phyloP scores from a whole-genome alignment of 2,888 invertebrate genomes.

The Standfussiana lucernea region DNA sequence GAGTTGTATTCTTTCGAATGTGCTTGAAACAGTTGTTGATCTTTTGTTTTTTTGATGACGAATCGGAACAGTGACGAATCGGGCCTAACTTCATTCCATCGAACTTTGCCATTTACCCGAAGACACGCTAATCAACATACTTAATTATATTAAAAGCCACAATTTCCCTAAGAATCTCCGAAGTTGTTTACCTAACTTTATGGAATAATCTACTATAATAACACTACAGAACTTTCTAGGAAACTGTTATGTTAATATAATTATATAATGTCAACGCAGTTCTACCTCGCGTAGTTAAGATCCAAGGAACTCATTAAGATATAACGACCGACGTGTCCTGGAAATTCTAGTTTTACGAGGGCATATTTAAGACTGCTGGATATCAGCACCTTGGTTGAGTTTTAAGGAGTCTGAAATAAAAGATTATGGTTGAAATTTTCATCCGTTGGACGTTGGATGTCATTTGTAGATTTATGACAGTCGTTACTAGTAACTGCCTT shows the following conservation, averaged over 20 bases:
- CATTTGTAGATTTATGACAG: not conserved
- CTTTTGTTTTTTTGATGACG: no score
- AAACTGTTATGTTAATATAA: conserved; percentile 42
- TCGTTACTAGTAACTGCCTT: not conserved
- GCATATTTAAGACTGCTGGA: conserved; percentile 35
- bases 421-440: not conserved
- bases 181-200: conserved; percentile 30
- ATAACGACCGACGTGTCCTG: conserved; percentile 52
- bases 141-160: conserved; percentile 34
- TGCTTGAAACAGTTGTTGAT: no score
- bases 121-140: conserved; percentile 6
- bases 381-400: conserved; percentile 11
- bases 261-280: conserved; percentile 42
- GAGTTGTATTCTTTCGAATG: no score
- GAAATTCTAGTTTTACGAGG: conserved; percentile 47
- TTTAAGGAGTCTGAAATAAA: conserved; percentile 2
- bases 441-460: not conserved
- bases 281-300: conserved; percentile 49
- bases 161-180: conserved; percentile 31
- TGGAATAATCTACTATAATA: conserved; percentile 29
- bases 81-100: no score
- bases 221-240: conserved; percentile 38
- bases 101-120: conserved; percentile 3
- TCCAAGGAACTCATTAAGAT: conserved; percentile 60
- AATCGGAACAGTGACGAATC: no score